phyloP scores from a whole-genome alignment of 2,113 vertebrate genomes.

The Tetrax tetrax region DNA sequence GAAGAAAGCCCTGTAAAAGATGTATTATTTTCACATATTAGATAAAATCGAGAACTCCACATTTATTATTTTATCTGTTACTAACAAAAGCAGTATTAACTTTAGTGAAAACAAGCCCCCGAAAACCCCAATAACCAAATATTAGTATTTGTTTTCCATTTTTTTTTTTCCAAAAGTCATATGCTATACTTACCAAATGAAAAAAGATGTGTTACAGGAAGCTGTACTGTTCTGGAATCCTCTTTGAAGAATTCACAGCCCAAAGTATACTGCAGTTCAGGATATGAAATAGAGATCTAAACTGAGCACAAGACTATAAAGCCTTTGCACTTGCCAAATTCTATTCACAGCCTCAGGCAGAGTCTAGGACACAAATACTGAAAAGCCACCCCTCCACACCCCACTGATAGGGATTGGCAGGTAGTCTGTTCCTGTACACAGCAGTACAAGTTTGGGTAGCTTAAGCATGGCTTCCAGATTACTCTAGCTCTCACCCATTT shows the following conservation, averaged over 20 bases:
- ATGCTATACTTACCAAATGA: conserved; percentile 86
- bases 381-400: neutral
- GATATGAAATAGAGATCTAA: conserved; percentile 13
- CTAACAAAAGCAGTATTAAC: neutral
- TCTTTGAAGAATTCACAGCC: conserved; percentile 92
- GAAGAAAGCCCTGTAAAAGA: conserved; percentile 82
- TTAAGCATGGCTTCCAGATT: neutral
- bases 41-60: neutral
- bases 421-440: neutral
- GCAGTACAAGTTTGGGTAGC: neutral
- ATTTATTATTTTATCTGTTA: neutral
- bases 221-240: conserved; percentile 77
- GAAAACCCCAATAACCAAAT: neutral
- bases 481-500: neutral
- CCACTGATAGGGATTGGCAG: neutral
- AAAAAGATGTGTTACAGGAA: conserved; percentile 86
- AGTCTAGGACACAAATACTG: neutral
- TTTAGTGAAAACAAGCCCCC: neutral
- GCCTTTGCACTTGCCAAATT: neutral
- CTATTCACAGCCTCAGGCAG: neutral
- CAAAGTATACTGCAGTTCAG: conserved; percentile 85
- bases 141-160: neutral
- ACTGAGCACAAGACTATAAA: neutral
- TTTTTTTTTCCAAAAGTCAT: neutral
- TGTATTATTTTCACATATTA: neutral